Base-by-base conservation (phyloP, 23 tunicate species). In the Styela clava region DNA sequence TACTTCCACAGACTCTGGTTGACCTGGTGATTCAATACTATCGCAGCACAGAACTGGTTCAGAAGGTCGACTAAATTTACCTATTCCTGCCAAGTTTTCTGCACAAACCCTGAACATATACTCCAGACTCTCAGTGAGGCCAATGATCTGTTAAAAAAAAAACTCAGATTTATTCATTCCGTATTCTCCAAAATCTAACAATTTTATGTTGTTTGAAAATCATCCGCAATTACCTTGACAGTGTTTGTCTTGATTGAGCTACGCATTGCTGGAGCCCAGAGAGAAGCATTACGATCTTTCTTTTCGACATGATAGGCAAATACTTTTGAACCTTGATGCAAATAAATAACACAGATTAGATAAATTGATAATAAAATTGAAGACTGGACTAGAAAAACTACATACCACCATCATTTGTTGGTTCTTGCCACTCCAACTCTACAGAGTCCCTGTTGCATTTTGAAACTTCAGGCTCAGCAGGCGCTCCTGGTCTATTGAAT, bases 51-150 rank as follows among this genome's bases (percentile, higher is more conserved):
- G 34, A 3, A 79, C 83, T 24, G 79, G 70, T 24, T 89, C 96
- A 0, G 96, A 90, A 3, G 99, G 74, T 33, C 85, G 86, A 33
- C 88, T 62, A 63, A 78, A 86, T 37, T 95, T 86, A 7, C 95
- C 91, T 23, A 69, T 34, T 0, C 99, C 99, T 7, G 99, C 99
- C 63, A 80, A 34, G 81, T 95, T 95, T 71, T 95, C 99, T 28
- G 99, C 99, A 69, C 96, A 89, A 35, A 90, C 96, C 0, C 99
- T 91, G 85, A 95, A 95, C 78, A 85, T 85, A 56, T 95, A 95
- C 81, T 93, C 98, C 73, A 93, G 36, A 36, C 90, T 93, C 34
- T 85, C 90, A 19, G 93, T 93, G 62, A 93, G 73, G n/a, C 93
- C 89, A 69, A 74, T 67, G 51, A 91, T 84, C 97, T 91, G 52